Evolutionary conservation across 2,888 invertebrate genomes (phyloP).

Genomic region (Entomobrya multifasciata): DNA sequence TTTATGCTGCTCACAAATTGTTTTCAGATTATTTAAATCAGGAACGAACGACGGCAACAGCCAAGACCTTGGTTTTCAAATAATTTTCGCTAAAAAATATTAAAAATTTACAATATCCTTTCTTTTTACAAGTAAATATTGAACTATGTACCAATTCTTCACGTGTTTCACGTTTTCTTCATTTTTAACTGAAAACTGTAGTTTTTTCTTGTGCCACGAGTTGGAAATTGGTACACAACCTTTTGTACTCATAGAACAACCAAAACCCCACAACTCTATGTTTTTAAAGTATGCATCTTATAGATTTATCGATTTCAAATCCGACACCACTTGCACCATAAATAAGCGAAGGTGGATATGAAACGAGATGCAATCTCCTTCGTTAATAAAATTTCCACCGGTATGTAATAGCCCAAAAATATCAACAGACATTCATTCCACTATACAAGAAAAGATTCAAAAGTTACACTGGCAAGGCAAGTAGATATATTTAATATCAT

Average conservation of each 20-base stretch:
- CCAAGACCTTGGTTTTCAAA: too few relatives aligned
- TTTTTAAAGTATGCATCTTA: constrained; percentile 53
- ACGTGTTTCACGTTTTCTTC: too few relatives aligned
- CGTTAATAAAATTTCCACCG: constrained; percentile 30
- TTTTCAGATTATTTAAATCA: too few relatives aligned
- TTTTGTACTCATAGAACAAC: too few relatives aligned
- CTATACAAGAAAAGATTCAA: too few relatives aligned
- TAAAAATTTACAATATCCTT: too few relatives aligned
- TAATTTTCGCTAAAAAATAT: too few relatives aligned
- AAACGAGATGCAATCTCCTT: constrained; percentile 10
- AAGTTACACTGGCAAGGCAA: background rate
- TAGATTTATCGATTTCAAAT: constrained; percentile 51
- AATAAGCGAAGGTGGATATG: constrained; percentile 43
- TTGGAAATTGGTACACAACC: too few relatives aligned
- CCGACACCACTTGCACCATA: constrained; percentile 44
- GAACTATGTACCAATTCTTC: background rate
- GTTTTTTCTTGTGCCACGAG: too few relatives aligned
- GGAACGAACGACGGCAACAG: too few relatives aligned
- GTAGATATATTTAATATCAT: background rate
- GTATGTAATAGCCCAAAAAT: constrained; percentile 36
- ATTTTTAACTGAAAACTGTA: background rate
- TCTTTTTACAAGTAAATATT: too few relatives aligned
- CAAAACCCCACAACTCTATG: background rate
- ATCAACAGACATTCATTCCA: constrained; percentile 9
- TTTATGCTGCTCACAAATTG: too few relatives aligned